These are phyloP conservation scores for Idaea aversata DNA, from an alignment of 2,888 invertebrate genomes.

Conservation along the genomic window DNA sequence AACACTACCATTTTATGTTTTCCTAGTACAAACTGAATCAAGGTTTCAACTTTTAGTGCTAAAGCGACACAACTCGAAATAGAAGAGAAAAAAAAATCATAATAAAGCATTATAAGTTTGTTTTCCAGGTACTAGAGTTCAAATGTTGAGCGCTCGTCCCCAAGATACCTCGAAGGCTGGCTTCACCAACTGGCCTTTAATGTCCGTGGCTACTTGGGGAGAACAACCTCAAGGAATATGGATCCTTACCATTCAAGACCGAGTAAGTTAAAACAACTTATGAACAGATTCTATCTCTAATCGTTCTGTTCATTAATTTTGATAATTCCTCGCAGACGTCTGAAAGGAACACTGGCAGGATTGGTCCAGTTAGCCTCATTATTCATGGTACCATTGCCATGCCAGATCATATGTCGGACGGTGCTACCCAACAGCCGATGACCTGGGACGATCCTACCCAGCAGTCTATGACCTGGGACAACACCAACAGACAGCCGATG, in stretches of 20 bases:
- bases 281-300: neutral
- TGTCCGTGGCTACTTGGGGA: constrained; percentile 95
- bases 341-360: constrained; percentile 76
- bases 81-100: constrained; percentile 16
- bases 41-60: neutral
- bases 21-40: constrained; percentile 35
- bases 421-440: constrained; percentile 38
- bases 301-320: neutral
- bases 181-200: constrained; percentile 91
- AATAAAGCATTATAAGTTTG: neutral
- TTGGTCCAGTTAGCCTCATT: constrained; percentile 81
- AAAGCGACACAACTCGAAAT: constrained; percentile 14
- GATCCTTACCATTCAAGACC: constrained; percentile 74
- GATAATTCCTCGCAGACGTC: constrained; percentile 43
- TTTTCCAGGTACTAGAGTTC: constrained; percentile 83
- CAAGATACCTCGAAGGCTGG: constrained; percentile 86
- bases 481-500: neutral
- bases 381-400: constrained; percentile 86
- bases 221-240: constrained; percentile 88
- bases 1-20: constrained; percentile 25
- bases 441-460: neutral
- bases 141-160: constrained; percentile 85
- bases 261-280: constrained; percentile 46
- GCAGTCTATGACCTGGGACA: neutral
- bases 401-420: constrained; percentile 82